Evolutionary conservation across 2,888 invertebrate genomes (phyloP).

Genomic region (Orthonevra nobilis): DNA sequence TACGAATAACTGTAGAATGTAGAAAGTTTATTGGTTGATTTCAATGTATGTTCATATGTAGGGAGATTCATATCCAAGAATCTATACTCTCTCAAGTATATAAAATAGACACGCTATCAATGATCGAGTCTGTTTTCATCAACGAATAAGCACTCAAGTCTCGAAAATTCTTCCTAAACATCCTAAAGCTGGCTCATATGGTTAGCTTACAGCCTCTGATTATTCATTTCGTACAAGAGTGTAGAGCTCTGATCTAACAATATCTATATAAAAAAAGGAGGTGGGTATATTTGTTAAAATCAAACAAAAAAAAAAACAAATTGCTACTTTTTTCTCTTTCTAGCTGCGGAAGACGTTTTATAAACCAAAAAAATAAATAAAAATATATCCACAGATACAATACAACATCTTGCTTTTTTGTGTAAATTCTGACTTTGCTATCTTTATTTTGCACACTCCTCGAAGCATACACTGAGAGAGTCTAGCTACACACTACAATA

Average conservation of each 20-base stretch:
- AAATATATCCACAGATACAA: slow-evolving; percentile 37
- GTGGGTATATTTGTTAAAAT: slow-evolving; percentile 53
- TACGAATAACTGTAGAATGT: slow-evolving; percentile 41
- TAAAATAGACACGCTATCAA: slow-evolving; percentile 29
- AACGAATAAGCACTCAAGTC: slow-evolving; percentile 53
- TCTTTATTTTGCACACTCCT: slow-evolving; percentile 63
- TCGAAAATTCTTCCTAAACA: slow-evolving; percentile 43
- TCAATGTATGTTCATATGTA: slow-evolving; percentile 61
- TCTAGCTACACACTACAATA: slow-evolving; percentile 32
- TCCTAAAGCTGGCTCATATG: slow-evolving; percentile 1
- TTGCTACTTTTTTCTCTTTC: slow-evolving; percentile 49
- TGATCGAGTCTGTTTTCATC: slow-evolving; percentile 41
- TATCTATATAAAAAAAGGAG: slow-evolving; percentile 20
- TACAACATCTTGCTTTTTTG: slow-evolving; percentile 21
- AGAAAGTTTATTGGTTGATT: slow-evolving; percentile 67
- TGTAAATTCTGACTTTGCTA: slow-evolving; percentile 45
- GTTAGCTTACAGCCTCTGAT: too few relatives aligned
- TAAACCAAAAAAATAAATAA: slow-evolving; percentile 17
- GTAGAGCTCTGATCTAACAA: slow-evolving; percentile 34
- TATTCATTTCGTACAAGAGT: slow-evolving; percentile 4
- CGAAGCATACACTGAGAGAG: slow-evolving; percentile 39
- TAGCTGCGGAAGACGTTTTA: slow-evolving; percentile 35
- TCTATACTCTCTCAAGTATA: slow-evolving; percentile 30
- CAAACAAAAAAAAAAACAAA: too few relatives aligned
- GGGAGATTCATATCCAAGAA: slow-evolving; percentile 41